Base-by-base conservation (phyloP, 2,797 vertebrate genomes). In the Gymnoscopelus braueri region DNA sequence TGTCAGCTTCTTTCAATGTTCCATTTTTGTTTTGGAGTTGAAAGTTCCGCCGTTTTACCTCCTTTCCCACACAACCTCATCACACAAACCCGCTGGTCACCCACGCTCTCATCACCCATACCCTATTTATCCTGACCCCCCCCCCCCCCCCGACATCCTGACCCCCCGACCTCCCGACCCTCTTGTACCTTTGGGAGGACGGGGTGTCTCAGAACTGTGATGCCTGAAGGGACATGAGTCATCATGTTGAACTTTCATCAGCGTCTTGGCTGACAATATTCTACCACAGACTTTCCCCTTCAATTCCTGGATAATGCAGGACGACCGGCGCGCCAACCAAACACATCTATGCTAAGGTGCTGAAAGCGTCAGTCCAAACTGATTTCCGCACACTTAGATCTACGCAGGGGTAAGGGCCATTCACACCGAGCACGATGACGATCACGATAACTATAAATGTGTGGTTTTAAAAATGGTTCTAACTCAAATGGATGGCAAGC, bases 91-190 rank as follows among this genome's bases (percentile, higher is more conserved):
- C 57, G 1, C 12, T 4, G 19, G 2, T 75, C 74, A n/a, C 82
- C 84, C 80, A 77, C 79, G 72, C 78, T 78, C 72, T 44, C 19
- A 2, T 80, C 72, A 72, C 79, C 75, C 76, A 79, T 66, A 75
- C 75, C 84, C 86, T 57, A 0, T 44, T 81, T 88, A 84, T 86
- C 86, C 79, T 57, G 81, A 78, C 14, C 76, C 87, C 60, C 14
- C 3, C 76, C 14, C 76, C 87, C 60, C 14, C 3, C 2, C 2
- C 10, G 79, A 86, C 84, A 84, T 86, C 86, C 79, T 57, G 81
- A 78, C 14, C 76, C 87, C 60, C 14, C 3, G n/a, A 39, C 63
- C 32, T 8, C 2, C 2, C 10, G 79, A 86, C 84, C 84, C 84
- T 65, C 75, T 6, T 44, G 39, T 44, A 44, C 71, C 11, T 24